phyloP scores from a whole-genome alignment of 2,113 vertebrate genomes.

The Thermophis baileyi region DNA sequence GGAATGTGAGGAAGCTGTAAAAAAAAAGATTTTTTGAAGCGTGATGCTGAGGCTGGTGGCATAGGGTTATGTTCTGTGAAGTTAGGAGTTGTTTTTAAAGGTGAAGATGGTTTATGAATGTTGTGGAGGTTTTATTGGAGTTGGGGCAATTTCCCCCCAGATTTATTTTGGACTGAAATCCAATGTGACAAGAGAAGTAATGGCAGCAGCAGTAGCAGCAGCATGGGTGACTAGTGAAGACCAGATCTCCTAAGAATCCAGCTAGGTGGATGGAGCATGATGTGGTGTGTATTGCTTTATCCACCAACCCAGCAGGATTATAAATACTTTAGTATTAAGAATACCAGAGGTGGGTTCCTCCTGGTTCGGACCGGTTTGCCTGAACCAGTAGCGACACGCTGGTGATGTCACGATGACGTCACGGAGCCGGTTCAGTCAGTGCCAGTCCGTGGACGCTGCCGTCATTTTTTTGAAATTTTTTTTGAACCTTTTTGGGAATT shows the following conservation, averaged over 20 bases:
- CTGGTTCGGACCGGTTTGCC: too few relatives aligned
- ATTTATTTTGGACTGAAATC: background rate
- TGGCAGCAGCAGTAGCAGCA: too few relatives aligned
- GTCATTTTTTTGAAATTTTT: too few relatives aligned
- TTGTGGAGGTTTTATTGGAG: background rate
- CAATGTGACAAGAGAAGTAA: background rate
- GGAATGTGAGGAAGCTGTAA: background rate
- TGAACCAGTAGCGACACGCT: too few relatives aligned
- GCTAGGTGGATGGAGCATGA: background rate
- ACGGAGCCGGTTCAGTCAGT: too few relatives aligned
- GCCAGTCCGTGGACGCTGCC: too few relatives aligned
- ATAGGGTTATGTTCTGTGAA: background rate
- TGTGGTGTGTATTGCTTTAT: background rate
- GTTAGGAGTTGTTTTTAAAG: background rate
- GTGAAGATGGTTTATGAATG: background rate
- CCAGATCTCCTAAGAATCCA: background rate
- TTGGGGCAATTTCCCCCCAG: background rate
- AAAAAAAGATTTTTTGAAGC: background rate
- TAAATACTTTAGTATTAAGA: too few relatives aligned
- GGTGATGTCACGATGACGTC: too few relatives aligned
- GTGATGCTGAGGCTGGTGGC: background rate
- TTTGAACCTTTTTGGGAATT: too few relatives aligned
- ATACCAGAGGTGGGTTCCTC: too few relatives aligned
- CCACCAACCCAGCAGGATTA: background rate
- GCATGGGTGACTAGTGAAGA: background rate